Evolutionary conservation across 1,140 invertebrate species (phyloP), one percentile per base, ranked within the genome.

Genomic region (Drosophila tropicalis): DNA sequence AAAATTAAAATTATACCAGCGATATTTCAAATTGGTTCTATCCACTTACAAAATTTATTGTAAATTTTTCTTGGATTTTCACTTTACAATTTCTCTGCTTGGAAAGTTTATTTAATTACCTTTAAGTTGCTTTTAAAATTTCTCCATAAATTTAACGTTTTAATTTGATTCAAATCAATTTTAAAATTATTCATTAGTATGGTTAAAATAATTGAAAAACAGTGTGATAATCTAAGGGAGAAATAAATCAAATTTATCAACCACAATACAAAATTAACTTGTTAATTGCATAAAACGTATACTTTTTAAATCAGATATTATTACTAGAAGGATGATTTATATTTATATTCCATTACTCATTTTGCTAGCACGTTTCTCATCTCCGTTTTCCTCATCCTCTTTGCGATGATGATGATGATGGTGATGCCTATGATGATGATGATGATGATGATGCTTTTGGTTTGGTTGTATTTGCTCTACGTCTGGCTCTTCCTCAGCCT

Each of bases 281-380:
- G 17, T 51, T 51, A 51, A 10, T 19, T 47, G 17, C n/a, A 44
- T 1, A 47, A 19, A 47, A 47, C 1, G 19, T 3, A 6, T 19
- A 19, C 2, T 47, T 7, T 7, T 47, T 9, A 47, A 9, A 22
- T 17, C 13, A 3, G 13, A 12, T 7, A n/a, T 6, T 17, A 5
- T 29, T 2, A 19, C 7, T 9, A 9, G 0, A 29, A 29, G n/a
- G 15, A 47, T 51, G 2, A 15, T 51, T 39, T 3, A 78, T 40
- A 86, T 12, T 15, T 56, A 81, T 51, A 86, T 12, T 15, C 61
- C 67, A 62, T 89, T 84, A 55, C 76, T 90, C 15, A 78, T 36
- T 77, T 82, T 82, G 51, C 76, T 86, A 1, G 56, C 63, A 6
- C 82, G 68, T 13, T 72, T 56, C 10, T 70, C 40, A 3, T 62